phyloP scores from a whole-genome alignment of 2,797 vertebrate species.

The Acropternis orthonyx region DNA sequence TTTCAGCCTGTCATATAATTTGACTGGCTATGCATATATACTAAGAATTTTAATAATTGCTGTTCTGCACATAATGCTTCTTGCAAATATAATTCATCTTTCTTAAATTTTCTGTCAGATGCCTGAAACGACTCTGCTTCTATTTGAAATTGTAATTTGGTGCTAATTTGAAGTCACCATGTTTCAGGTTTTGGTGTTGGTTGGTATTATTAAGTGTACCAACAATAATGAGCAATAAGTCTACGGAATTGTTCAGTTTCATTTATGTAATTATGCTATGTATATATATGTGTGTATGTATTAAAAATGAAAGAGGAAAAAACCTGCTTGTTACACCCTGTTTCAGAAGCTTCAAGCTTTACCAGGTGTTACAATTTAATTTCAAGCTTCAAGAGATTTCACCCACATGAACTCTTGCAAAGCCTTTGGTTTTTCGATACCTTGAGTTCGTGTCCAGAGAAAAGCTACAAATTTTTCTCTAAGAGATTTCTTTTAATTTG shows the following conservation, averaged over 20 bases:
- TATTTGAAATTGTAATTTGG: not conserved
- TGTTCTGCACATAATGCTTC: not conserved
- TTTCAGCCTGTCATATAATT: conserved; percentile 35
- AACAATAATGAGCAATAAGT: not conserved
- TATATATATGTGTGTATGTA: accelerated
- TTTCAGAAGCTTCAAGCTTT: too few species aligned
- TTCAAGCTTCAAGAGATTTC: too few species aligned
- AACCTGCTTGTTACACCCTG: not conserved
- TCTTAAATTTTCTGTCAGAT: conserved; percentile 7
- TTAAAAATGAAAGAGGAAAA: not conserved
- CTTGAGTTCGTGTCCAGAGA: too few species aligned
- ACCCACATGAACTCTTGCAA: too few species aligned
- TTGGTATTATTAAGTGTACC: not conserved
- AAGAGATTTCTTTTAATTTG: too few species aligned
- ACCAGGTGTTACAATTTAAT: too few species aligned
- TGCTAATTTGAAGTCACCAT: not conserved
- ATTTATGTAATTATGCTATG: not conserved
- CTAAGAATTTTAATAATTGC: conserved; percentile 24
- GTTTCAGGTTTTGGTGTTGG: not conserved
- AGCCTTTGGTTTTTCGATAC: too few species aligned
- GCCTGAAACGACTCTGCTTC: not conserved
- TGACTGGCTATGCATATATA: conserved; percentile 1
- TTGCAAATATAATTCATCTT: conserved; percentile 2
- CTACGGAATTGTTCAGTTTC: not conserved
- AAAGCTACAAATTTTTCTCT: too few species aligned